Evolutionary conservation across 2,113 vertebrate species (phyloP).

Genomic region (Holacanthus passer): DNA sequence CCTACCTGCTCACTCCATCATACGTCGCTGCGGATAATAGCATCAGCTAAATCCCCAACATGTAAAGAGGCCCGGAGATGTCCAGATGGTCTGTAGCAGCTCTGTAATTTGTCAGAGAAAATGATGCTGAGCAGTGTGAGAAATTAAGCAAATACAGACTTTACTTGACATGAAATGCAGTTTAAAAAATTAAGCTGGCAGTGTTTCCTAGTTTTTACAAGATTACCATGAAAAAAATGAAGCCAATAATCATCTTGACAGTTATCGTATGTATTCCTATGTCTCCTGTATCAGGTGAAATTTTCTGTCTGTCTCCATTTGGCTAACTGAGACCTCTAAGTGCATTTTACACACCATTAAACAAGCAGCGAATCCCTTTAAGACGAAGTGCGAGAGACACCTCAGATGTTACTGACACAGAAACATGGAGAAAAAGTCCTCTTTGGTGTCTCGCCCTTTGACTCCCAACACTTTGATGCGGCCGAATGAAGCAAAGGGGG

Average conservation of each 20-base stretch:
- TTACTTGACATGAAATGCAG: neutral
- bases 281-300: neutral
- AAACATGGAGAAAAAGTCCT: conserved; percentile 42
- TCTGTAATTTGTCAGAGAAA: conserved; percentile 56
- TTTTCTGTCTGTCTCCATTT: conserved; percentile 1
- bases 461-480: conserved; percentile 63
- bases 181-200: neutral
- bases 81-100: conserved; percentile 62
- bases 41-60: conserved; percentile 50
- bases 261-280: neutral
- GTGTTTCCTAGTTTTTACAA: neutral
- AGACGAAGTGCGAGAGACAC: conserved; percentile 3
- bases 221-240: neutral
- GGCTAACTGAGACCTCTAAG: neutral
- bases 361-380: neutral
- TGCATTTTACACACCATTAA: conserved; percentile 11
- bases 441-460: conserved; percentile 47
- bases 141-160: conserved; percentile 51
- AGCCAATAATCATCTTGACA: neutral
- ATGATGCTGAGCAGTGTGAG: conserved; percentile 50
- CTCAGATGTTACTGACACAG: conserved; percentile 33
- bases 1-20: conserved; percentile 48
- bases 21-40: conserved; percentile 13
- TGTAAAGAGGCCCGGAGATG: conserved; percentile 46
- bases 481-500: conserved; percentile 40